Percentiles rank a stretch among this genome's conserved stretches.
Evolutionary conservation across 2,888 invertebrate species (phyloP).

Genomic region (Lithophane semibrunnea): DNA sequence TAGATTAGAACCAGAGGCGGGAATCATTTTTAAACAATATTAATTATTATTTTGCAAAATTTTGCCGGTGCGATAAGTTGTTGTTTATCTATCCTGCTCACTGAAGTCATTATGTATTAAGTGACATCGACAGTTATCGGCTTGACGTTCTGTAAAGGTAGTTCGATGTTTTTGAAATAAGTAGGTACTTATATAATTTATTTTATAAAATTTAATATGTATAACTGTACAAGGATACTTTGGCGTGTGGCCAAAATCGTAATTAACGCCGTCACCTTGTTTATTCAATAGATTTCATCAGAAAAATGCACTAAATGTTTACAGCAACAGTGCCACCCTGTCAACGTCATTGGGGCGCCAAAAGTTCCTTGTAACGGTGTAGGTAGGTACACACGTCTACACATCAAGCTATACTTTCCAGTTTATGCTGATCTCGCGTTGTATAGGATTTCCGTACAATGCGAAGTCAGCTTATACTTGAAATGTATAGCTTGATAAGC

Average conservation of each 20-base stretch:
- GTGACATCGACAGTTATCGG: slow-evolving; percentile 62
- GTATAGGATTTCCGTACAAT: too few species aligned
- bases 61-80: slow-evolving; percentile 35
- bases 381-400: too few species aligned
- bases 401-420: too few species aligned
- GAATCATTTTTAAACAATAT: background rate
- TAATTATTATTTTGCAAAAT: slow-evolving; percentile 9
- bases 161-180: slow-evolving; percentile 14
- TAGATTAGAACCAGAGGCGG: background rate
- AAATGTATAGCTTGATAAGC: too few species aligned
- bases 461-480: too few species aligned
- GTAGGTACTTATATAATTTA: background rate
- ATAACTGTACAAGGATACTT: background rate
- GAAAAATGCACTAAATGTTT: background rate
- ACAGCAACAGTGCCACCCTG: background rate
- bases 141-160: slow-evolving; percentile 58
- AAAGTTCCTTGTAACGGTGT: background rate
- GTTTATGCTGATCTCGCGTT: too few species aligned
- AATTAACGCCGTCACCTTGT: background rate
- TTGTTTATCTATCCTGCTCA: slow-evolving; percentile 63
- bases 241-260: background rate
- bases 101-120: slow-evolving; percentile 66
- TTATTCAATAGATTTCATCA: background rate
- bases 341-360: background rate
- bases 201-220: background rate